Conservation (phyloP, 2,797 vertebrate species). For the Paguma larvata region DNA sequence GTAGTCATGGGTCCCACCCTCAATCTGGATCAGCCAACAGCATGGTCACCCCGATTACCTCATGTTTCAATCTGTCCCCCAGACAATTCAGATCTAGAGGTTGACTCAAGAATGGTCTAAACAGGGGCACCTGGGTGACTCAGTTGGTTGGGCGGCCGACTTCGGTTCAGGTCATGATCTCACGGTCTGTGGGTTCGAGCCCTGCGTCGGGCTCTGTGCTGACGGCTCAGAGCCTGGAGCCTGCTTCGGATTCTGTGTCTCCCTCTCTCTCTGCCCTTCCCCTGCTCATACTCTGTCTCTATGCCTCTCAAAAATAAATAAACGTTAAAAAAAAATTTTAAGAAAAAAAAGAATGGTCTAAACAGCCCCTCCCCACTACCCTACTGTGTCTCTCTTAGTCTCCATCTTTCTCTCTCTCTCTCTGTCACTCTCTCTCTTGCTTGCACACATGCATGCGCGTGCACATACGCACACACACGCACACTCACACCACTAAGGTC, state of each 20-base stretch:
- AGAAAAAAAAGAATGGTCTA: neutral
- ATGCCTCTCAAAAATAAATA: too few species aligned
- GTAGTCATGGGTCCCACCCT: fast-evolving
- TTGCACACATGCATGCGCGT: neutral
- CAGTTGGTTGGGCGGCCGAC: too few species aligned
- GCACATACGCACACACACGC: neutral
- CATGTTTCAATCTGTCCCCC: neutral
- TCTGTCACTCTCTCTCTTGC: neutral
- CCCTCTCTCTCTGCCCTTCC: too few species aligned
- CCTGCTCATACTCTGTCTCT: too few species aligned
- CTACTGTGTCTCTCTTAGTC: neutral
- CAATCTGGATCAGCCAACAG: neutral
- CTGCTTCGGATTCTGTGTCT: too few species aligned
- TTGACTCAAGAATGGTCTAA: neutral
- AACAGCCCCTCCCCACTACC: neutral
- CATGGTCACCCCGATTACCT: neutral
- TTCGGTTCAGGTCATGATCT: too few species aligned
- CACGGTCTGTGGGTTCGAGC: too few species aligned
- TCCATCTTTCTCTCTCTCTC: neutral
- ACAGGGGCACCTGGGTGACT: neutral
- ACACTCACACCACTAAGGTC: neutral
- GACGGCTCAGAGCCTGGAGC: too few species aligned
- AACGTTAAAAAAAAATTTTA: too few species aligned
- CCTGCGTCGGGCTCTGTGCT: too few species aligned
- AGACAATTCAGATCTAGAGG: neutral